These are phyloP conservation scores for Hafferia zeledoni DNA, from an alignment of 2,797 vertebrate species.

Conservation along the genomic window DNA sequence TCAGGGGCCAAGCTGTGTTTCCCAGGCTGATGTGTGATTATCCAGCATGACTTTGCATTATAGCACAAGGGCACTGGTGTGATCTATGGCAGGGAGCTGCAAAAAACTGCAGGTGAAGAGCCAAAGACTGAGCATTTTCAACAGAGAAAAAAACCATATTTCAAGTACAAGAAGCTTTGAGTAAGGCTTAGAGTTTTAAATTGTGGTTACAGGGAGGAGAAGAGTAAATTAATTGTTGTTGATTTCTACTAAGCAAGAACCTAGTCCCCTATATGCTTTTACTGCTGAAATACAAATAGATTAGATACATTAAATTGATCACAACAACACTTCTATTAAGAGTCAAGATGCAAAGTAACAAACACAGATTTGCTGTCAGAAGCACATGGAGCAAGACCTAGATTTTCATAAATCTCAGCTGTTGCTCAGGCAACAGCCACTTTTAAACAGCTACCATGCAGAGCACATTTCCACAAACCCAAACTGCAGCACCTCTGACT, in stretches of 20 bases:
- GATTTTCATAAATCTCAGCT: slow-evolving; percentile 35
- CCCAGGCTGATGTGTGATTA: slow-evolving; percentile 30
- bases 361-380: slow-evolving; percentile 5
- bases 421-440: slow-evolving; percentile 43
- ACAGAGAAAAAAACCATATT: background rate
- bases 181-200: background rate
- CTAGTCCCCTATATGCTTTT: background rate
- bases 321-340: background rate
- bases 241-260: background rate
- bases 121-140: background rate
- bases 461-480: background rate
- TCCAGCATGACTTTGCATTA: slow-evolving; percentile 55
- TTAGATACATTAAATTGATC: background rate
- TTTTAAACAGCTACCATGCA: background rate
- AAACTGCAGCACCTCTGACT: background rate
- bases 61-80: background rate
- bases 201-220: background rate
- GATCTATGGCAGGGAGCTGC: background rate
- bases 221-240: background rate
- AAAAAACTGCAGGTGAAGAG: slow-evolving; percentile 4
- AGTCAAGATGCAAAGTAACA: background rate
- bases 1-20: slow-evolving; percentile 1
- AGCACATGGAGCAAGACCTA: slow-evolving; percentile 27
- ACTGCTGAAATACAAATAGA: background rate
- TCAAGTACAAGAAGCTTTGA: background rate